Evolutionary conservation across 2,113 vertebrate species (phyloP), one percentile per base, ranked within the genome.

Genomic region (Mastomys coucha): DNA sequence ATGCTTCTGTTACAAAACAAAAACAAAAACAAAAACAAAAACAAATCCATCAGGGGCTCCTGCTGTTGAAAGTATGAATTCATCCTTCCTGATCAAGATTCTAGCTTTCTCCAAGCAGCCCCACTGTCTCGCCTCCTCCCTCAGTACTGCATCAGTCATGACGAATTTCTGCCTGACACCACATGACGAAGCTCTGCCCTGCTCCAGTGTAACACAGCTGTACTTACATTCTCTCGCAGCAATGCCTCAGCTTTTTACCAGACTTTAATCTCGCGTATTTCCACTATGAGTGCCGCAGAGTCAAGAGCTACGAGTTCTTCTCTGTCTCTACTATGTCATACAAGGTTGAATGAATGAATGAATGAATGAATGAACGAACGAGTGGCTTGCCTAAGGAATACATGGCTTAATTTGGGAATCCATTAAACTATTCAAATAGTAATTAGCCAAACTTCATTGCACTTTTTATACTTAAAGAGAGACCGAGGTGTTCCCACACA

Each of bases 181-280:
- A 26, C 20, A 10, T 7, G 53, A 22, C 31, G 22, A 4, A 2
- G 20, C 6, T 80, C 60, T 85, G 33, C 19, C 22, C 69, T 78
- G 26, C 58, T 80, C 22, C 24, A 16, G 5, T 26, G 11, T 24
- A 16, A 75, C 49, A 45, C 11, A 58, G 0, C 0, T 20, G 28
- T 5, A 2, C 9, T 2, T 19, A n/a, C 4, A 8, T 31, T 67
- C 36, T 78, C 33, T 93, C 33, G 7, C 1, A 3, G 11, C 56
- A 26, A 13, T n/a, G 12, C 5, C 81, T 56, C 67, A 17, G 10
- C 33, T 42, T 93, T 63, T 88, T 49, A 67, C 4, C 33, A 11
- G 45, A 58, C 24, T 95, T 88, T 56, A 13, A 76, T 10, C 56
- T 77, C 45, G 7, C 1, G 8, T 17, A 84, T 26, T 56, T 28